A percentile compares a stretch with the other conserved stretches of the same genome.
phyloP scores from a whole-genome alignment of 2,888 invertebrate species.

The Elysia crispata region DNA sequence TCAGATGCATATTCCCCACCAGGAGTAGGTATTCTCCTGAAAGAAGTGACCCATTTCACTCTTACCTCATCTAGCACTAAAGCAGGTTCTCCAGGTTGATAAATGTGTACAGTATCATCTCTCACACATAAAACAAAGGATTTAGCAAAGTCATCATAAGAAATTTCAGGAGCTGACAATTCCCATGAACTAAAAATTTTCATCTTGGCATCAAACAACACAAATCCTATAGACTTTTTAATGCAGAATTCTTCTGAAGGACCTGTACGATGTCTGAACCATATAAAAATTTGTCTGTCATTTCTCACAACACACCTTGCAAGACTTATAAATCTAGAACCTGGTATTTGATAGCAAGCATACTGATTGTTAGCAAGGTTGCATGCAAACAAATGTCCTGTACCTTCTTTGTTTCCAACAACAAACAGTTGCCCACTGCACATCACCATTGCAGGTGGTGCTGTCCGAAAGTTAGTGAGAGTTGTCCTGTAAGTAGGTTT shows the following conservation, averaged over 20 bases:
- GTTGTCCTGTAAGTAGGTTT: constrained; percentile 74
- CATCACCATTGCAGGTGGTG: constrained; percentile 72
- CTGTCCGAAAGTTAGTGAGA: constrained; percentile 70
- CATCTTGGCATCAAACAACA: constrained; percentile 72
- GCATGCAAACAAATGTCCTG: constrained; percentile 73
- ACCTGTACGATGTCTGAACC: constrained; percentile 74
- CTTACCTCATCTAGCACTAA: constrained; percentile 72
- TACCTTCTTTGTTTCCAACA: constrained; percentile 73
- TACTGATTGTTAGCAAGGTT: constrained; percentile 71
- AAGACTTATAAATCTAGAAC: constrained; percentile 72
- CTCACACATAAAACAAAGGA: constrained; percentile 70
- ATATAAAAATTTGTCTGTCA: constrained; percentile 70
- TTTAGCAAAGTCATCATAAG: constrained; percentile 71
- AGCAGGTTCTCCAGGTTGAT: constrained; percentile 72
- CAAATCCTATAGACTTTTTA: constrained; percentile 73
- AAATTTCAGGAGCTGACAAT: constrained; percentile 69
- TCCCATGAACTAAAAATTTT: constrained; percentile 71
- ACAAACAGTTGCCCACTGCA: constrained; percentile 71
- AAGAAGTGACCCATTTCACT: constrained; percentile 71
- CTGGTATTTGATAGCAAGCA: constrained; percentile 72
- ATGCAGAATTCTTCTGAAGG: constrained; percentile 75
- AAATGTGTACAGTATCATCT: constrained; percentile 71
- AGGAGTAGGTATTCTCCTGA: constrained; percentile 64
- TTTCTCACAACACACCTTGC: constrained; percentile 70
- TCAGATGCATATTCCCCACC: constrained; percentile 50